Evolutionary conservation across 2,113 vertebrate species (phyloP), one percentile per base, ranked within the genome.

Genomic region (Scatophagus argus): DNA sequence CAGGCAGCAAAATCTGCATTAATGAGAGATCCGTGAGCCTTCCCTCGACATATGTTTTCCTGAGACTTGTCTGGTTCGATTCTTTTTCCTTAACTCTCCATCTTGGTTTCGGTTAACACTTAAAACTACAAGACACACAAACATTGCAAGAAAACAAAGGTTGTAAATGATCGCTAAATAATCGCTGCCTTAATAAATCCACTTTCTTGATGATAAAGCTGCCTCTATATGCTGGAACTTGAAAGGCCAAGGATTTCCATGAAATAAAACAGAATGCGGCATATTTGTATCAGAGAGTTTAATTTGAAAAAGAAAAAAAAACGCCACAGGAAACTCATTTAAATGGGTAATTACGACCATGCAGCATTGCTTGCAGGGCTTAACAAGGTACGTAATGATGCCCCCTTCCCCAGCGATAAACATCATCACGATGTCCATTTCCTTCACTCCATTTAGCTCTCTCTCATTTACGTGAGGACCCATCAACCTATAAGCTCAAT

Each of bases 351-450:
- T 93, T 84, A 88, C 49, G 38, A 83, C 67, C 76, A 86, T 29
- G 68, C 83, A 77, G 83, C 84, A 71, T 83, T 63, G 77, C 90
- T 91, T 81, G 88, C 81, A 75, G 87, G 87, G 89, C n/a, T 92
- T 91, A 91, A 92, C 91, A 93, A 91, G 89, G 91, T 93, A 84
- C 90, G 49, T 91, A 90, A 93, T 91, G 87, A 93, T 89, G 93
- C 88, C 74, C 81, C 77, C 68, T 91, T 86, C 87, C 75, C 84
- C 75, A 23, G 81, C 44, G 38, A 91, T 92, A 82, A 93, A 89
- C 87, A 86, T 87, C 86, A 91, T 88, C 87, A 62, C 79, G 55
- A n/a, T 76, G 84, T 89, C 91, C 87, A 85, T 89, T 90, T 88
- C 39, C 81, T 68, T 88, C 87, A 74, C 79, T 91, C 78, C 79